phyloP scores from a whole-genome alignment of 2,797 vertebrate species.

The Erethizon dorsatum region DNA sequence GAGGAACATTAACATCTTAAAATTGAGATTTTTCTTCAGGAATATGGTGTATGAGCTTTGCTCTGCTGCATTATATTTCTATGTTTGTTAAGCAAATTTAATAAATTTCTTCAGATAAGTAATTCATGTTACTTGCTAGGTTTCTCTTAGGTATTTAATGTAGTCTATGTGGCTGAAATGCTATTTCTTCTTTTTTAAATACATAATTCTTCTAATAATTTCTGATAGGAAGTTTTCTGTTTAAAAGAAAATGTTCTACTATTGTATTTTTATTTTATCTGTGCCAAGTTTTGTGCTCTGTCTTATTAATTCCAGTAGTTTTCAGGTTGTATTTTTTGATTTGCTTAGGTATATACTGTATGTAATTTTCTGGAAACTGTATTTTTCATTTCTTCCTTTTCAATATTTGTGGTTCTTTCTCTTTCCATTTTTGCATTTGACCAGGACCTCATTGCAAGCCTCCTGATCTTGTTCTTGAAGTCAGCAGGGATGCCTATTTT shows the following conservation, averaged over 20 bases:
- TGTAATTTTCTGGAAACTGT: conserved; percentile 19
- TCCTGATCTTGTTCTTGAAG: conserved; percentile 58
- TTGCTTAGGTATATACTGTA: conserved; percentile 43
- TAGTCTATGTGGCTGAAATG: conserved; percentile 40
- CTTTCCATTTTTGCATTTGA: conserved; percentile 26
- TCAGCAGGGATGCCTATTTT: conserved; percentile 12
- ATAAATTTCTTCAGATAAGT: conserved; percentile 59
- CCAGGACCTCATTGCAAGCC: not conserved
- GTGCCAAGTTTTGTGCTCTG: conserved; percentile 25
- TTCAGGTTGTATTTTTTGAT: conserved; percentile 55
- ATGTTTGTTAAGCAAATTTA: conserved; percentile 42
- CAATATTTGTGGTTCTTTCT: not conserved
- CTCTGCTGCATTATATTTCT: conserved; percentile 35
- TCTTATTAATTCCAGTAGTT: conserved; percentile 58
- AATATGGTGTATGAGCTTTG: not conserved
- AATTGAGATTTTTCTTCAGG: not conserved
- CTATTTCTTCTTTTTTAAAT: not conserved
- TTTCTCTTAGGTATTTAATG: conserved; percentile 40
- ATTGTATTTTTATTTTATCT: conserved; percentile 52
- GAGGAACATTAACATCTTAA: conserved; percentile 36
- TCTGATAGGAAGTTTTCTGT: conserved; percentile 38
- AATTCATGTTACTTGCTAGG: conserved; percentile 39
- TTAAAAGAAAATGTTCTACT: conserved; percentile 67
- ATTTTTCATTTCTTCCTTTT: conserved; percentile 59
- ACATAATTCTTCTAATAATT: conserved; percentile 27